These are phyloP conservation scores for Papilio machaon DNA, from an alignment of 1,140 invertebrate species.

Conservation along the genomic window DNA sequence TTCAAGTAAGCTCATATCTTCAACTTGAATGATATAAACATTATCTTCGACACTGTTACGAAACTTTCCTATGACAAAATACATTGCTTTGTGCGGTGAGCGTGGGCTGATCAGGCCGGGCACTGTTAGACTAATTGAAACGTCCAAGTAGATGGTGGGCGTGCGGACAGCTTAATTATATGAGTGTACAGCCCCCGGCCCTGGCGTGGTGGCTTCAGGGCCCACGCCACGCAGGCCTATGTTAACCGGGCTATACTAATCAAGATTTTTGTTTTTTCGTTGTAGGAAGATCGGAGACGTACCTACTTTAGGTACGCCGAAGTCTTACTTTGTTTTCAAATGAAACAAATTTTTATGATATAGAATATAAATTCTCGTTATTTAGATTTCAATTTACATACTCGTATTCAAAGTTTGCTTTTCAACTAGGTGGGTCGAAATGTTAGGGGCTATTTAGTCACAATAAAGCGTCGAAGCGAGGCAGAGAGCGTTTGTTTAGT, in stretches of 20 bases:
- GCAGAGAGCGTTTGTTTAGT: constrained; percentile 51
- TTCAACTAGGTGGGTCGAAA: constrained; percentile 9
- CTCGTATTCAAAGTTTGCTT: background rate
- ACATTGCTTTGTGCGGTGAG: background rate
- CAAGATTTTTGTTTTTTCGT: background rate
- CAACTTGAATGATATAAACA: background rate
- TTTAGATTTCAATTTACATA: constrained; percentile 1
- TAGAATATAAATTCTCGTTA: background rate
- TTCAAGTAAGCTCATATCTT: background rate
- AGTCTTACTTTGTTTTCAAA: background rate
- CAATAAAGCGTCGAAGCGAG: constrained; percentile 42
- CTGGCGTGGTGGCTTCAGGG: constrained; percentile 9
- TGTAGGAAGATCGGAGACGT: background rate
- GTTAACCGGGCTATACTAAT: constrained; percentile 1
- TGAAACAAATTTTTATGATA: background rate
- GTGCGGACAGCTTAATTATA: constrained; percentile 31
- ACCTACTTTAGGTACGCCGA: background rate
- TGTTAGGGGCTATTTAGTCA: constrained; percentile 40
- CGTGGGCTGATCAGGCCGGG: constrained; percentile 20
- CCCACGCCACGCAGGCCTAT: background rate
- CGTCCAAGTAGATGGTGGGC: constrained; percentile 32
- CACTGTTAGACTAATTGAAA: constrained; percentile 35
- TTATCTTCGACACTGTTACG: constrained; percentile 20
- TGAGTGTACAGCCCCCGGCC: constrained; percentile 18
- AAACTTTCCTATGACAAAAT: constrained; percentile 21